Percentiles rank a stretch among this genome's conserved stretches.
phyloP scores from a whole-genome alignment of 2,888 invertebrate genomes.

The Cyaniris semiargus region DNA sequence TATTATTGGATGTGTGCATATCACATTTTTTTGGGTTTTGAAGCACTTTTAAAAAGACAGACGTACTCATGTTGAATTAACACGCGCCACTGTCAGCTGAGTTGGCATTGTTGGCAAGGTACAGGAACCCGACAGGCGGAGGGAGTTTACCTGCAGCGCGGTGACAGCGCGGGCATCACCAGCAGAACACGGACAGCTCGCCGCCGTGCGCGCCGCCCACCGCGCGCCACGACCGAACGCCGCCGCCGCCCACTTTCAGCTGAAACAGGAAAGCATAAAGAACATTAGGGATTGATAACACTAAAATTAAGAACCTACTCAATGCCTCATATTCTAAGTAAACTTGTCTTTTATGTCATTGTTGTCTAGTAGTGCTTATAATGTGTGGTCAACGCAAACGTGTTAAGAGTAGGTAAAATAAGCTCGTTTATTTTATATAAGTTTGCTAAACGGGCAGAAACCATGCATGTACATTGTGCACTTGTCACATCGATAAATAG shows the following conservation, averaged over 20 bases:
- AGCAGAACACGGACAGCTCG: constrained; percentile 89
- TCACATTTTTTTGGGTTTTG: too few species aligned
- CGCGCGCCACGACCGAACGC: constrained; percentile 87
- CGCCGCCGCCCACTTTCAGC: constrained; percentile 86
- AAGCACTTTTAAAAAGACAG: too few species aligned
- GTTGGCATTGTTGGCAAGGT: not conserved
- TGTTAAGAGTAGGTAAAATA: too few species aligned
- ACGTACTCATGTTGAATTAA: too few species aligned
- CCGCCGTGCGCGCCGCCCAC: constrained; percentile 83
- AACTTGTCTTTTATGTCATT: not conserved
- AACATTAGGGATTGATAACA: not conserved
- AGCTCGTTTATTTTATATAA: not conserved
- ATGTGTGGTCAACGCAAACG: not conserved
- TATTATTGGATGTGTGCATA: too few species aligned
- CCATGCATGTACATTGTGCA: too few species aligned
- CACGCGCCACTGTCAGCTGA: not conserved
- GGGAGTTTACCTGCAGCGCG: constrained; percentile 27
- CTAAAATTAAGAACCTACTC: not conserved
- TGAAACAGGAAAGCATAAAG: constrained; percentile 63
- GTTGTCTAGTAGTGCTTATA: not conserved
- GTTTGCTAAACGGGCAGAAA: too few species aligned
- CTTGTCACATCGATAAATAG: too few species aligned
- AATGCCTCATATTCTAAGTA: too few species aligned
- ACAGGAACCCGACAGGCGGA: not conserved
- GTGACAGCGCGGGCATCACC: constrained; percentile 78